Percentiles rank a stretch among this genome's conserved stretches.
Evolutionary conservation across 2,888 invertebrate genomes (phyloP).

Genomic region (Acleris laterana): DNA sequence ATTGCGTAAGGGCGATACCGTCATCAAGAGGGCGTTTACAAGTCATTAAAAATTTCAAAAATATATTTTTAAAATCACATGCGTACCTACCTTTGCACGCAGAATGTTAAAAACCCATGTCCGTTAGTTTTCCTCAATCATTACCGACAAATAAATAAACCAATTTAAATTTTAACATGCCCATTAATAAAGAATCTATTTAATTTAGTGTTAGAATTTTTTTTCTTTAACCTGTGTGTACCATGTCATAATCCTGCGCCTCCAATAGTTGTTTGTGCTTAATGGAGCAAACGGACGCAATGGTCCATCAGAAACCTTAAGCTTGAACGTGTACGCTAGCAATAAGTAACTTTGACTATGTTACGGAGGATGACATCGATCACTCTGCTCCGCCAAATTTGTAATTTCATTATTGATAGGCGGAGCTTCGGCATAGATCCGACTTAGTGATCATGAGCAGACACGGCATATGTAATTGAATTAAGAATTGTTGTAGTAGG

Average conservation of each 20-base stretch:
- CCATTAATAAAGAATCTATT: not conserved
- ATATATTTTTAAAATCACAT: too few relatives aligned
- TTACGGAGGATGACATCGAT: conserved; percentile 30
- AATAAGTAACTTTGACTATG: conserved; percentile 30
- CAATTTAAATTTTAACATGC: too few relatives aligned
- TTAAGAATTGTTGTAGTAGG: not conserved
- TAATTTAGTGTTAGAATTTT: not conserved
- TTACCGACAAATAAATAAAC: too few relatives aligned
- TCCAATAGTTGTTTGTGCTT: conserved; percentile 25
- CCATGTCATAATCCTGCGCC: conserved; percentile 17
- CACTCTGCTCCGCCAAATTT: conserved; percentile 18
- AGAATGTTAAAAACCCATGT: too few relatives aligned
- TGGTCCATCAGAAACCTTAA: conserved; percentile 31
- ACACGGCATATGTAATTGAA: not conserved
- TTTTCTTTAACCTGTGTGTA: conserved; percentile 1
- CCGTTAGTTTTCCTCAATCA: too few relatives aligned
- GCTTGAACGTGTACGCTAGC: conserved; percentile 22
- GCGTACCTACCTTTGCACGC: too few relatives aligned
- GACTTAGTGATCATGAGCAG: not conserved
- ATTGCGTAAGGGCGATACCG: conserved; percentile 47
- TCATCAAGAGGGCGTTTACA: too few relatives aligned
- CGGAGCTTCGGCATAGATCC: conserved; percentile 10
- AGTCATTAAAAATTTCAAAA: too few relatives aligned
- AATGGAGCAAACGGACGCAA: conserved; percentile 35
- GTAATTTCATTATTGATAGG: conserved; percentile 13